Evolutionary conservation across 2,113 vertebrate genomes (phyloP), one percentile per base, ranked within the genome.

Genomic region (Gnathonemus echidnorhynchus): DNA sequence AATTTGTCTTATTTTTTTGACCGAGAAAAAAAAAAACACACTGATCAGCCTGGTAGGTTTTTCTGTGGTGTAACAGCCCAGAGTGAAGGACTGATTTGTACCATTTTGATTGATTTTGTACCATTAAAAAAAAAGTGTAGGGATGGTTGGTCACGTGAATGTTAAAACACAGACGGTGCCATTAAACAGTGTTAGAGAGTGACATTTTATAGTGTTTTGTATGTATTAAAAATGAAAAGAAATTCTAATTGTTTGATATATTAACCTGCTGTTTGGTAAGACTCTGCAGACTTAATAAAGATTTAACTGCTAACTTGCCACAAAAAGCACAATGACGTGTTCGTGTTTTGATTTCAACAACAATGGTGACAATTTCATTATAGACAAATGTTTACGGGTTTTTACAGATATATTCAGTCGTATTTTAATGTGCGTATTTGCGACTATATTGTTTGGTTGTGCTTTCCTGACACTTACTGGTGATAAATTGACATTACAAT

Each of bases 131-230:
- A 27, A 88, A 88, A 4, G 53, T 2, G 39, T 45, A 46, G 8
- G n/a, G 86, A 39, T 85, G 13, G 80, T 46, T 58, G 35, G 19
- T 88, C 5, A 62, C 9, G 9, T 11, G 31, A 46, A 88, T 42
- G 50, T 88, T 56, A 39, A 58, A 70, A 89, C 88, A 48, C 89
- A 62, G 46, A 87, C 85, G 88, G 90, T 92, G 89, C 88, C 89
- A 70, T 90, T 91, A 92, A 90, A 50, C 91, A 77, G 87, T 93
- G 93, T 94, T 92, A 91, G 88, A 92, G 94, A 92, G 94, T 94
- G 92, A 93, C 91, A 91, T 95, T 95, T 95, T 95, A 91, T 95
- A 95, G 94, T 94, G 93, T 93, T 95, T 95, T 96, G 88, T 96
- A 95, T 95, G 92, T 92, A 93, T 93, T 91, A 91, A 87, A 92